Base-by-base conservation (phyloP, 2,888 invertebrate genomes). In the Suillia variegata region DNA sequence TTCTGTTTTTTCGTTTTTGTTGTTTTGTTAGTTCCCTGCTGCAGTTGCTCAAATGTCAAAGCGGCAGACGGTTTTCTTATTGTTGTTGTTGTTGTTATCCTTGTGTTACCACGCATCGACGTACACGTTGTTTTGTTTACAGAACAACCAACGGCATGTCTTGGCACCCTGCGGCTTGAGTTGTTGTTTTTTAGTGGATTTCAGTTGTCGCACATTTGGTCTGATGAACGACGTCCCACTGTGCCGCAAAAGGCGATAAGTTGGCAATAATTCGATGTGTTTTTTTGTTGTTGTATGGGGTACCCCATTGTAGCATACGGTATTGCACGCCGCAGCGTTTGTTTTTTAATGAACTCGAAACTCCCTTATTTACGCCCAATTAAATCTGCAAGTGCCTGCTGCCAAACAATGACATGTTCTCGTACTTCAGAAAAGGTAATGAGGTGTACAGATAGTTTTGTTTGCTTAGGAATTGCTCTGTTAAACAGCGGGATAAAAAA, bases 291-390 rank as follows among this genome's bases (percentile, higher is more conserved):
- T 15, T 49, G 45, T 21, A n/a, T 54, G 15, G 51, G 60, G 56
- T 31, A 61, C 58, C 12, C 13, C 38, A 5, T 6, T 5, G 26
- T 8, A 62, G 58, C 68, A 68, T 67, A 70, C 61, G 70, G 58
- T 61, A 61, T 59, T 63, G 57, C 34, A 64, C 65, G 62, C 55
- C 62, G 57, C 51, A 57, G 48, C 53, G 59, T 65, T 64, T 68
- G 59, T 64, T 66, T 67, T 63, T 66, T 69, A 69, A 68, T 69
- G 67, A 63, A 68, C 69, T 68, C 60, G 56, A 76, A 75, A 75
- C 77, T 73, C 76, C 74, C 77, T 75, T 69, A 68, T 67, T 72
- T 71, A 73, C 75, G 74, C 78, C 73, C 77, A 78, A 78, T 77
- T 77, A 73, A 68, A 69, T 73, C 65, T 60, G 62, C 59, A 64